Evolutionary conservation across 2,113 vertebrate species (phyloP), one percentile per base, ranked within the genome.

Genomic region (Corythaixoides concolor): DNA sequence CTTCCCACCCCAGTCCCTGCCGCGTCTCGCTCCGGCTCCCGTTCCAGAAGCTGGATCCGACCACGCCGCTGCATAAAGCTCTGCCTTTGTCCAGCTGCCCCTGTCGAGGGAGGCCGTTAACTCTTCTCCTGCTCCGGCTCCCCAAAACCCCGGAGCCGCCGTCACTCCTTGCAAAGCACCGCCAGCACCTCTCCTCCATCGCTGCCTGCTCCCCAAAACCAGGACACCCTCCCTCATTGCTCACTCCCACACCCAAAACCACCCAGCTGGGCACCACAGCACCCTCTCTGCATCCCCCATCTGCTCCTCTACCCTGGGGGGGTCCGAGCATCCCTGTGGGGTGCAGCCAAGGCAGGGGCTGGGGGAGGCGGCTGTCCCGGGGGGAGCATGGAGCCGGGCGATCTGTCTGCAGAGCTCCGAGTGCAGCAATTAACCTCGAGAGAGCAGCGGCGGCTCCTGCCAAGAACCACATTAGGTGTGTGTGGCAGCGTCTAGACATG

Each of bases 391-490:
- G 90, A 93, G 96, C 90, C 83, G 21, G 82, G 88, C 93, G 85
- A 85, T 94, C 95, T 90, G 92, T 91, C 93, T 95, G 92, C 94
- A 96, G 92, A 87, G 95, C 91, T 95, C 96, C 0, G 27, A 12
- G 30, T 1, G 2, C 85, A 64, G 94, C 96, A 95, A 96, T 97
- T 96, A 96, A 96, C 95, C 96, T 94, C 95, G 13, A 59, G 95
- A 94, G 96, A 96, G 95, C 92, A 88, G 90, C 90, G 28, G 50
- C 8, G 22, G 95, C 95, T 93, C 92, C 96, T 97, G 96, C 96
- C 96, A 97, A 97, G 90, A 97, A 96, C 95, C 96, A 93, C 96
- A 97, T 97, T 96, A 95, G 96, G 96, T 97, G 96, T 89, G 95
- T 96, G 95, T 94, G 96, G 96, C 96, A 95, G 94, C 41, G 96